Conservation (phyloP, 2,113 vertebrate genomes). For the Vombatus ursinus region DNA sequence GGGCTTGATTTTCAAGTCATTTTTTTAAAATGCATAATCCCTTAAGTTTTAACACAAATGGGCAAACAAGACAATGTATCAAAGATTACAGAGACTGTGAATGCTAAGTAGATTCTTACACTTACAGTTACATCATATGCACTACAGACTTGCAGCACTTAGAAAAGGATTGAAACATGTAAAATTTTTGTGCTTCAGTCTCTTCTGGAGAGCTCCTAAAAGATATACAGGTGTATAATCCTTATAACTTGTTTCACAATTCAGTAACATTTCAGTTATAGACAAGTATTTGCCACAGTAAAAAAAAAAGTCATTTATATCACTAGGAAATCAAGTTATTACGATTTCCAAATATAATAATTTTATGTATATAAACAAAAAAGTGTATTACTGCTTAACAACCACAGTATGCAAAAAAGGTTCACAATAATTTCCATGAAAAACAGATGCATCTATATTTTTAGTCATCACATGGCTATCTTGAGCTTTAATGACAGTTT, state of each 20-base stretch:
- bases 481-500: slow-evolving; percentile 49
- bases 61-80: slow-evolving; percentile 67
- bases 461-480: slow-evolving; percentile 49
- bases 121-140: slow-evolving; percentile 72
- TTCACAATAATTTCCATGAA: slow-evolving; percentile 61
- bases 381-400: slow-evolving; percentile 72
- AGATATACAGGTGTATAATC: slow-evolving; percentile 70
- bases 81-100: slow-evolving; percentile 73
- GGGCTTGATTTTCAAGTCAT: slow-evolving; percentile 65
- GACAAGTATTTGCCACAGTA: slow-evolving; percentile 66
- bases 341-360: slow-evolving; percentile 63
- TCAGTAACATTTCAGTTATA: slow-evolving; percentile 76
- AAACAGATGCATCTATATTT: slow-evolving; percentile 47
- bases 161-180: slow-evolving; percentile 65
- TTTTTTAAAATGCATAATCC: slow-evolving; percentile 55
- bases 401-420: slow-evolving; percentile 60
- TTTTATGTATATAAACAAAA: slow-evolving; percentile 68
- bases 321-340: slow-evolving; percentile 71
- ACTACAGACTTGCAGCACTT: slow-evolving; percentile 77
- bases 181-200: slow-evolving; percentile 80
- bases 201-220: slow-evolving; percentile 74
- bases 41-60: slow-evolving; percentile 70
- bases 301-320: slow-evolving; percentile 67
- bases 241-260: slow-evolving; percentile 72
- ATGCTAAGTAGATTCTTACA: slow-evolving; percentile 67